Base-by-base conservation (phyloP, 2,113 vertebrate species). In the Peromyscus californicus region DNA sequence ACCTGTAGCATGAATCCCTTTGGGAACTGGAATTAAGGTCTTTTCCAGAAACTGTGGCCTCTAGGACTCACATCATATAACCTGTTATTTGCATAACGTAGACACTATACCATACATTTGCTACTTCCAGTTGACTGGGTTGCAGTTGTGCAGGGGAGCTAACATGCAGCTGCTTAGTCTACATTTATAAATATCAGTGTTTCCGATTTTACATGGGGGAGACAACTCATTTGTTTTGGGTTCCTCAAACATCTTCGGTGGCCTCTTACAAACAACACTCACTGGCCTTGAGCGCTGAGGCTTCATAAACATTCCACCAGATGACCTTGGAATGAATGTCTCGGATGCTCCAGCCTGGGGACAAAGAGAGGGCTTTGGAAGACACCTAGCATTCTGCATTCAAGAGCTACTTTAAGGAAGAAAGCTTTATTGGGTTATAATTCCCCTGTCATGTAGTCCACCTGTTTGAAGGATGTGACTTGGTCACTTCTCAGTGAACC, bases 201-300 rank as follows among this genome's bases (percentile, higher is more conserved):
- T 96, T 89, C 48, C 33, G 67, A 79, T 90, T 90, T 93, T 42
- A 67, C 42, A 39, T 61, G 51, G 48, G 76, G 51, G 82, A 75
- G 93, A 19, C 26, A 76, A 82, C 39, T 7, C 22, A 72, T 76
- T 96, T 90, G 76, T 89, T 70, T 93, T 39, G 15, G 69, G 48
- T 59, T 70, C 57, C 70, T 97, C 93, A 36, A 31, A 83, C 22
- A 67, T 51, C 94, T 94, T 31, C 78, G 9, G 2, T 31, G 51
- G 63, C 31, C 80, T 42, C 22, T 86, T 39, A 93, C 17, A 39
- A 84, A 93, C 13, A 39, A 84, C 5, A 54, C 24, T 80, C 19
- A 8, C 1, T 75, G 85, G 61, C 67, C 17, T 78, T 84, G 90
- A 45, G 7, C 22, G 2, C 17, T 89, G 31, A 84, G 70, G 31